A percentile compares a stretch with the other conserved stretches of the same genome.
phyloP scores from a whole-genome alignment of 2,888 invertebrate genomes.

The Noctua comes region DNA sequence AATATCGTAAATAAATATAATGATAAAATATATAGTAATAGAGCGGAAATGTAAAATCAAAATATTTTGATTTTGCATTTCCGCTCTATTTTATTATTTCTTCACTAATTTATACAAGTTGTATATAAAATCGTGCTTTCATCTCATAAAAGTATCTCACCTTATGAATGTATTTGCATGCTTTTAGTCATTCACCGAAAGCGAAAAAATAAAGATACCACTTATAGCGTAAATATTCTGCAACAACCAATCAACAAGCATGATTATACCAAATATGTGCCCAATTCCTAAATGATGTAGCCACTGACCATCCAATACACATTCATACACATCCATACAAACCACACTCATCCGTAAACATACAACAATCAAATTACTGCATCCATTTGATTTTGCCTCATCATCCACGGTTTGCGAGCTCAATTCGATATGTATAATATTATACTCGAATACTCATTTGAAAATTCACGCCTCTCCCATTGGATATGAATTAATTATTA shows the following conservation, averaged over 20 bases:
- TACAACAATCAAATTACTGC: constrained; percentile 43
- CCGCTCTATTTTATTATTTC: too few relatives aligned
- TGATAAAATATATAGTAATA: too few relatives aligned
- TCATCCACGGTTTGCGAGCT: constrained; percentile 18
- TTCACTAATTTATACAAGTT: neutral
- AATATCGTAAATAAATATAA: neutral
- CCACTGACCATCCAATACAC: constrained; percentile 12
- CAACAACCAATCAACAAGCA: constrained; percentile 4
- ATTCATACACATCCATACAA: constrained; percentile 7
- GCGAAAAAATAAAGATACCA: neutral
- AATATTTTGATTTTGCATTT: too few relatives aligned
- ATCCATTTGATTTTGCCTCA: constrained; percentile 46
- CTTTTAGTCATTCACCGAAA: neutral
- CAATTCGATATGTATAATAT: constrained; percentile 19
- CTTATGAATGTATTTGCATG: neutral
- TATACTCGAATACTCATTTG: constrained; percentile 36
- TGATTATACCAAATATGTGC: constrained; percentile 21
- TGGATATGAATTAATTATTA: constrained; percentile 48
- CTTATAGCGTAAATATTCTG: neutral
- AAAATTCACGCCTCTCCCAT: constrained; percentile 33
- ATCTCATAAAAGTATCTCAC: neutral
- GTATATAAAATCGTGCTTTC: neutral
- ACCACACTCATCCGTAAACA: constrained; percentile 34
- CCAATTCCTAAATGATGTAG: constrained; percentile 24
- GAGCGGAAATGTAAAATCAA: too few relatives aligned